Percentiles rank a stretch among this genome's conserved stretches.
Evolutionary conservation across 2,888 invertebrate species (phyloP).

Genomic region (Beris morrisii): DNA sequence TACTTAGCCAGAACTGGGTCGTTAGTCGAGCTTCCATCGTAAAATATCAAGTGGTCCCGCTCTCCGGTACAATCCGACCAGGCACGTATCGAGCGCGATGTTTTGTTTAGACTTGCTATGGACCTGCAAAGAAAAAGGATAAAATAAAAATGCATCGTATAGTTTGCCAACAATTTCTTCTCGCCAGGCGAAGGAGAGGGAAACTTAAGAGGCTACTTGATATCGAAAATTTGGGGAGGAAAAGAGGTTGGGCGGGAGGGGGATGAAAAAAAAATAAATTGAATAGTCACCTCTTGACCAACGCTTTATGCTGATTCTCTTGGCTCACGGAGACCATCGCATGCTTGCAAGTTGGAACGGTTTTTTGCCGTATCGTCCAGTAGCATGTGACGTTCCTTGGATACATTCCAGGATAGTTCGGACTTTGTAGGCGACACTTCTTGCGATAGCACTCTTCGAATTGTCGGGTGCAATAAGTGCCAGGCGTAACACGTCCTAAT

Average conservation of each 20-base stretch:
- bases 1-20: conserved; percentile 83
- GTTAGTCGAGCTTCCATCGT: conserved; percentile 80
- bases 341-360: conserved; percentile 85
- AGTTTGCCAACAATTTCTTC: neutral
- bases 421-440: conserved; percentile 83
- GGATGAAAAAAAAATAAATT: neutral
- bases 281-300: conserved; percentile 51
- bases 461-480: conserved; percentile 81
- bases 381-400: conserved; percentile 86
- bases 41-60: conserved; percentile 81
- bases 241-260: neutral
- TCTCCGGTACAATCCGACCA: conserved; percentile 82
- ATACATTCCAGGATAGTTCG: conserved; percentile 85
- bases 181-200: neutral
- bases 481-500: conserved; percentile 81
- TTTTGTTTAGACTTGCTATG: conserved; percentile 67
- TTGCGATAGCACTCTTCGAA: conserved; percentile 84
- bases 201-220: neutral
- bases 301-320: conserved; percentile 66
- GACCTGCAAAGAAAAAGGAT: conserved; percentile 46
- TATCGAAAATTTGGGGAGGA: too few species aligned
- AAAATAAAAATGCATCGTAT: neutral
- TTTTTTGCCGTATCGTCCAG: conserved; percentile 82
- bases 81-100: conserved; percentile 70
- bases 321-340: conserved; percentile 87